Conservation (phyloP, 2,113 vertebrate genomes). For the Nothocercus julius region DNA sequence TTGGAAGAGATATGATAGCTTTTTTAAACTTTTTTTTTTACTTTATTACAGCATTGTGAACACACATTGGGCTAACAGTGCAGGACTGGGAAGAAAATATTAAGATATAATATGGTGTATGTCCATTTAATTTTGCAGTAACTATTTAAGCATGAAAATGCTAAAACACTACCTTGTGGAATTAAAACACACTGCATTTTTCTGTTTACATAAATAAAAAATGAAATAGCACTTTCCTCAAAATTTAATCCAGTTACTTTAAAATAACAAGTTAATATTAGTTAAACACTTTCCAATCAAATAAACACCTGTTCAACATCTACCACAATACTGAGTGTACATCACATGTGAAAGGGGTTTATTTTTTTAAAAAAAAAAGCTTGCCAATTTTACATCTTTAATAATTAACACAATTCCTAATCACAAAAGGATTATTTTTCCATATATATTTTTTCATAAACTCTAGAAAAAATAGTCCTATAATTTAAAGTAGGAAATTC, state of each 20-base stretch:
- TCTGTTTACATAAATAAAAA: neutral
- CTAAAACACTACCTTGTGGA: neutral
- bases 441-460: neutral
- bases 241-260: neutral
- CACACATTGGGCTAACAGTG: neutral
- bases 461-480: fast-evolving
- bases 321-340: neutral
- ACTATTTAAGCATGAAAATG: neutral
- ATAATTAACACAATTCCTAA: neutral
- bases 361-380: neutral
- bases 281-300: neutral
- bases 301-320: neutral
- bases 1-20: neutral
- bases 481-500: neutral
- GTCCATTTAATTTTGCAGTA: neutral
- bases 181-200: neutral
- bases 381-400: neutral
- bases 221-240: neutral
- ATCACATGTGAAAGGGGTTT: neutral
- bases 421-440: neutral
- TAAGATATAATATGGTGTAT: neutral
- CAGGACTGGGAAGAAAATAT: neutral
- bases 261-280: neutral
- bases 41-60: neutral
- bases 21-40: neutral